Percentiles rank a stretch among this genome's conserved stretches.
Conservation (phyloP, 2,797 vertebrate genomes). For the Rostrhamus sociabilis region DNA sequence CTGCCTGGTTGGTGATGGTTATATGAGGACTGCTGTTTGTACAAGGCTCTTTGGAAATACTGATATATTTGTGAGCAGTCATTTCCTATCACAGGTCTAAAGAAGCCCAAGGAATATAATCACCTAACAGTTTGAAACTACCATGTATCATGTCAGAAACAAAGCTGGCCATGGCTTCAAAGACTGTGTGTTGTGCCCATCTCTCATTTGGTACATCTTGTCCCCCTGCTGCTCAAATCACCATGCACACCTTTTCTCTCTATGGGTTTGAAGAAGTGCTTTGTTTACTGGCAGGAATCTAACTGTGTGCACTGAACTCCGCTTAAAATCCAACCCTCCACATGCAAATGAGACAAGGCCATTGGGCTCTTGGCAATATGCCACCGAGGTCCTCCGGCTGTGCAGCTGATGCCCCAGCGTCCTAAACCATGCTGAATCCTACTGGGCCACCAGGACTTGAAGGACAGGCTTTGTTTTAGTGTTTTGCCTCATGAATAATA, state of each 20-base stretch:
- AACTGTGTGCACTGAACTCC: not conserved
- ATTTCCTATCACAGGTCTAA: not conserved
- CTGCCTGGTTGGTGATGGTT: not conserved
- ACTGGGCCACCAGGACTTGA: not conserved
- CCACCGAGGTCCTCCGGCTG: fast-evolving
- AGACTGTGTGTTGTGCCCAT: not conserved
- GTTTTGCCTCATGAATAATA: not conserved
- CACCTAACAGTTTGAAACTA: not conserved
- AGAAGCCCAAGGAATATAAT: not conserved
- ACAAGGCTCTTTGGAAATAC: not conserved
- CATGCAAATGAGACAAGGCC: not conserved
- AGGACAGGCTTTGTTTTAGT: constrained; percentile 11
- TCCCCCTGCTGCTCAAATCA: not conserved
- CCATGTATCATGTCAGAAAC: fast-evolving
- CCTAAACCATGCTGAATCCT: not conserved
- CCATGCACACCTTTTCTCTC: not conserved
- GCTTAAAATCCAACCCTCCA: not conserved
- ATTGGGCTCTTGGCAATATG: fast-evolving
- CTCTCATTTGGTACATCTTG: not conserved
- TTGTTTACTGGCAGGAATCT: not conserved
- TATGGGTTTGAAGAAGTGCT: not conserved
- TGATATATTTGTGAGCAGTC: not conserved
- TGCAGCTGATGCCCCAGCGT: not conserved
- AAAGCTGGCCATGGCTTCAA: not conserved
- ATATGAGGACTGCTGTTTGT: not conserved